Percentiles rank a stretch among this genome's conserved stretches.
These are phyloP conservation scores for Hyalella azteca DNA, from an alignment of 2,888 invertebrate genomes.

Conservation along the genomic window DNA sequence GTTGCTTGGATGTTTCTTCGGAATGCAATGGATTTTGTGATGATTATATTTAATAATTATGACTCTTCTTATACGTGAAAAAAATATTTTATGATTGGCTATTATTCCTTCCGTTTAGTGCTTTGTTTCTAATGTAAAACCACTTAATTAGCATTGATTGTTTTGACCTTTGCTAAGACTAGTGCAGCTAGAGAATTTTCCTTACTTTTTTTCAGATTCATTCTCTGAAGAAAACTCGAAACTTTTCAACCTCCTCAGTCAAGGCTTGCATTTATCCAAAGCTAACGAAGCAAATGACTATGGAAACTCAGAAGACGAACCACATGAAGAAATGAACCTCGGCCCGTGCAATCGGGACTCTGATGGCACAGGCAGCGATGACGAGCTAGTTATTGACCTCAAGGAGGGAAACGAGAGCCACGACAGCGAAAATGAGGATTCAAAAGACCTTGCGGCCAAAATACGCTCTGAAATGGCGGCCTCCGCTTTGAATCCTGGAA, in stretches of 20 bases:
- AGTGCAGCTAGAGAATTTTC: too few species aligned
- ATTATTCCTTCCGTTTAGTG: too few species aligned
- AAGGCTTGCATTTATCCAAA: slow-evolving; percentile 2
- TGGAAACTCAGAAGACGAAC: slow-evolving; percentile 6
- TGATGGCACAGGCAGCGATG: slow-evolving; percentile 25
- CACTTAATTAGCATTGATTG: too few species aligned
- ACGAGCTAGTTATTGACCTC: slow-evolving; percentile 12
- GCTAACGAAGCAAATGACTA: slow-evolving; percentile 25
- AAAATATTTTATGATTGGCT: too few species aligned
- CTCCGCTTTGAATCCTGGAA: background rate
- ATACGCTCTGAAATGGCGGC: background rate
- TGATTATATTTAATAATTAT: too few species aligned
- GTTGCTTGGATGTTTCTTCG: too few species aligned
- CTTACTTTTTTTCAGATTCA: background rate
- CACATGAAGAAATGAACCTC: slow-evolving; percentile 4
- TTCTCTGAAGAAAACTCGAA: background rate
- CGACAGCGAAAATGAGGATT: background rate
- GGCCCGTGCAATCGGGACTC: background rate
- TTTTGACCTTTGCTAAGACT: too few species aligned
- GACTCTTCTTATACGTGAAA: too few species aligned
- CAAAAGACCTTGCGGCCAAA: background rate
- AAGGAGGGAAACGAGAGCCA: slow-evolving; percentile 1
- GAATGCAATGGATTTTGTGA: too few species aligned
- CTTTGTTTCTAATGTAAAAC: too few species aligned
- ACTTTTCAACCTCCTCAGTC: slow-evolving; percentile 12